Conservation (phyloP, 2,888 invertebrate genomes). For the Amiota minor region DNA sequence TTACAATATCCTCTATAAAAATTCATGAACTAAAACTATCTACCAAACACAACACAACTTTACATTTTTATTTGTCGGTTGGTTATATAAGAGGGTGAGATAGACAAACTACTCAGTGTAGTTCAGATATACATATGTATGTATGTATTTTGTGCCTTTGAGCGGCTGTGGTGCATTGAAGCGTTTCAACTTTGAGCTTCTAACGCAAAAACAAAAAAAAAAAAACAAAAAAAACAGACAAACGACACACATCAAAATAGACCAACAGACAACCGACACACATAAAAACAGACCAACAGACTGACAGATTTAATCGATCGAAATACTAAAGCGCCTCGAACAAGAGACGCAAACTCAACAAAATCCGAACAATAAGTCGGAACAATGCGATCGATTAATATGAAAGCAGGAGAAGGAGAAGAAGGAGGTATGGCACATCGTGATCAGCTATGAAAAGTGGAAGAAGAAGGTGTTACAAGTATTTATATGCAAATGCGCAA, state of each 20-base stretch:
- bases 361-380: background rate
- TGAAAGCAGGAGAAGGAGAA: background rate
- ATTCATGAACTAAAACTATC: background rate
- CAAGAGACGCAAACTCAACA: background rate
- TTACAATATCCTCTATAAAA: background rate
- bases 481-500: slow-evolving; percentile 28
- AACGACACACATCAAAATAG: background rate
- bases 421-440: background rate
- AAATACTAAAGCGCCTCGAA: background rate
- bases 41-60: background rate
- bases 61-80: too few species aligned
- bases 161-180: slow-evolving; percentile 9
- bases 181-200: slow-evolving; percentile 27
- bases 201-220: background rate
- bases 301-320: background rate
- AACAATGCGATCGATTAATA: background rate
- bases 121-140: background rate
- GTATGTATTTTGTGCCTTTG: background rate
- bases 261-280: background rate
- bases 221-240: background rate
- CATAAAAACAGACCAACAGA: background rate
- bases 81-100: background rate
- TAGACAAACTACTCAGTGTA: background rate
- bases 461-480: slow-evolving; percentile 50
- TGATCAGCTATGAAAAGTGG: slow-evolving; percentile 6